These are phyloP conservation scores for Heliconius erato DNA, from an alignment of 2,888 invertebrate genomes.

Conservation along the genomic window DNA sequence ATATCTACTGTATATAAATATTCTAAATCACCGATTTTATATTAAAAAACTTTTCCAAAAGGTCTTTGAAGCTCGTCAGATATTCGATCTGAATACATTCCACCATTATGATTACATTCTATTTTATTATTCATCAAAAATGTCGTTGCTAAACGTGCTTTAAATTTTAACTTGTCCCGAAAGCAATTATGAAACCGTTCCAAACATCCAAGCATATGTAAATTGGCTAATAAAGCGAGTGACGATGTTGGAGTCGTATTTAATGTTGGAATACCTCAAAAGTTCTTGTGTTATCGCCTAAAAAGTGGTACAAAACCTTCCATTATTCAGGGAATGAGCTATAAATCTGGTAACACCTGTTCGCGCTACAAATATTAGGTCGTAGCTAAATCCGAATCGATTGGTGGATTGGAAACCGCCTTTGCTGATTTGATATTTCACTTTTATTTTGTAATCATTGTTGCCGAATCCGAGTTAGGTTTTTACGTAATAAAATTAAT, in stretches of 20 bases:
- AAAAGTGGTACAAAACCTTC: conserved; percentile 51
- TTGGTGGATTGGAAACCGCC: conserved; percentile 28
- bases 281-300: conserved; percentile 53
- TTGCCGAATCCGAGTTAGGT: not conserved
- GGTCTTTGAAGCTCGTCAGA: not conserved
- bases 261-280: conserved; percentile 43
- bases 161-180: conserved; percentile 23
- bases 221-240: conserved; percentile 41
- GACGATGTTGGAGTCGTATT: conserved; percentile 29
- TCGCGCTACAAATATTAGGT: conserved; percentile 57
- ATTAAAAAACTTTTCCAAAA: conserved; percentile 9
- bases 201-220: conserved; percentile 27
- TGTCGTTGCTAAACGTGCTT: not conserved
- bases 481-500: not conserved
- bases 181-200: conserved; percentile 24
- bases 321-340: conserved; percentile 65
- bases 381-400: conserved; percentile 30
- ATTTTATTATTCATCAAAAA: conserved; percentile 2
- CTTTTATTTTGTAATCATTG: not conserved
- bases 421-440: conserved; percentile 1
- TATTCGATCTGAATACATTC: not conserved
- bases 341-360: conserved; percentile 73
- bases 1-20: not conserved
- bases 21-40: not conserved
- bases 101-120: not conserved